Conservation (phyloP, 2,797 vertebrate genomes). For the Gadopsis marmoratus region DNA sequence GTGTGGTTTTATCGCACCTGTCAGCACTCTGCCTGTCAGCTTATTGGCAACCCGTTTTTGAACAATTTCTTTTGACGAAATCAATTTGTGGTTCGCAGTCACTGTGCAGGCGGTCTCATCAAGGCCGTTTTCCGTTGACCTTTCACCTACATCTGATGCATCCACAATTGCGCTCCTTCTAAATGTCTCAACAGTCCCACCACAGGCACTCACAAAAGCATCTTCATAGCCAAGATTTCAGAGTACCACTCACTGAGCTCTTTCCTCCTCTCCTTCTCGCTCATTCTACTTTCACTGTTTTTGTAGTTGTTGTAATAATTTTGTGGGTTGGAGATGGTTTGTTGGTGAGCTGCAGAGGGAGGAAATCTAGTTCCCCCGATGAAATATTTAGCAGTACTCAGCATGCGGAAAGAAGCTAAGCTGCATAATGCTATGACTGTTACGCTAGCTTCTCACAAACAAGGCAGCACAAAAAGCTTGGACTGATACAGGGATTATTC, state of each 20-base stretch:
- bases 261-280: conserved; percentile 14
- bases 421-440: conserved; percentile 30
- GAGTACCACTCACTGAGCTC: conserved; percentile 18
- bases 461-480: not conserved
- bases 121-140: not conserved
- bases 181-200: conserved; percentile 30
- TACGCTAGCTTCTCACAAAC: conserved; percentile 35
- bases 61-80: not conserved
- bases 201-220: conserved; percentile 20
- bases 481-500: conserved; percentile 21
- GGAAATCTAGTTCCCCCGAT: conserved; percentile 67
- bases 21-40: conserved; percentile 4
- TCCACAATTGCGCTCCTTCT: not conserved
- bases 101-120: not conserved
- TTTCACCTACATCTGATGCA: not conserved
- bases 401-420: conserved; percentile 42
- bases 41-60: not conserved
- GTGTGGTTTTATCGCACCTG: not conserved
- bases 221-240: conserved; percentile 35
- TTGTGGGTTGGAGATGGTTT: conserved; percentile 55
- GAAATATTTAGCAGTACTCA: conserved; percentile 74
- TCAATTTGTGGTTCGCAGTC: not conserved
- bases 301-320: conserved; percentile 51
- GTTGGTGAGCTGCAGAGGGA: conserved; percentile 53
- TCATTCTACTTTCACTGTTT: conserved; percentile 28